Conservation (phyloP, 2,113 vertebrate genomes). For the Microtus ochrogaster region DNA sequence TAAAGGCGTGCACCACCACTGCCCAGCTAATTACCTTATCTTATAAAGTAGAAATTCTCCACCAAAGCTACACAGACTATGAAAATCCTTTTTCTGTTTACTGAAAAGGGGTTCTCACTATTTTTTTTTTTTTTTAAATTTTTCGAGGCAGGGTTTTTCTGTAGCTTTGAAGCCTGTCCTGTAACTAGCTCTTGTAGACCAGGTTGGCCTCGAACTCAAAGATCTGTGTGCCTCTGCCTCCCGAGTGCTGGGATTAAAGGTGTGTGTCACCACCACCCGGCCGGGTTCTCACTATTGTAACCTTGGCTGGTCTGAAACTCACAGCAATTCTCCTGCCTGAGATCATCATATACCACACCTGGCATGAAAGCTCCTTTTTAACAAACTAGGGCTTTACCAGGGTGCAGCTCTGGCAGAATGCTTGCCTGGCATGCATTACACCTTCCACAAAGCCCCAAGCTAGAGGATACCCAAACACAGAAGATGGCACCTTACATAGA, state of each 20-base stretch:
- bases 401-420: neutral
- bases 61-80: neutral
- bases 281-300: neutral
- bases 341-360: neutral
- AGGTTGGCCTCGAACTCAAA: too few relatives aligned
- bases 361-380: neutral
- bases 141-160: too few relatives aligned
- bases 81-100: constrained; percentile 26
- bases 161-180: too few relatives aligned
- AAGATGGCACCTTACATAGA: constrained; percentile 10
- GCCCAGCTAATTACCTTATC: neutral
- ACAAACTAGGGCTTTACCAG: neutral
- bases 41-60: neutral
- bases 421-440: neutral
- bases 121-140: too few relatives aligned
- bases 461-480: neutral
- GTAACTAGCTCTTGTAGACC: too few relatives aligned
- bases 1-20: neutral
- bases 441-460: neutral
- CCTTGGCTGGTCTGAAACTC: neutral
- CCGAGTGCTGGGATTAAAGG: too few relatives aligned
- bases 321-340: neutral
- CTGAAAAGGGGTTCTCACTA: neutral
- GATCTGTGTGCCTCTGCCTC: too few relatives aligned
- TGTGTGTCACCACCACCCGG: too few relatives aligned